A percentile compares a stretch with the other conserved stretches of the same genome.
These are phyloP conservation scores for Cirrhinus molitorella DNA, from an alignment of 2,797 vertebrate species.

Conservation along the genomic window DNA sequence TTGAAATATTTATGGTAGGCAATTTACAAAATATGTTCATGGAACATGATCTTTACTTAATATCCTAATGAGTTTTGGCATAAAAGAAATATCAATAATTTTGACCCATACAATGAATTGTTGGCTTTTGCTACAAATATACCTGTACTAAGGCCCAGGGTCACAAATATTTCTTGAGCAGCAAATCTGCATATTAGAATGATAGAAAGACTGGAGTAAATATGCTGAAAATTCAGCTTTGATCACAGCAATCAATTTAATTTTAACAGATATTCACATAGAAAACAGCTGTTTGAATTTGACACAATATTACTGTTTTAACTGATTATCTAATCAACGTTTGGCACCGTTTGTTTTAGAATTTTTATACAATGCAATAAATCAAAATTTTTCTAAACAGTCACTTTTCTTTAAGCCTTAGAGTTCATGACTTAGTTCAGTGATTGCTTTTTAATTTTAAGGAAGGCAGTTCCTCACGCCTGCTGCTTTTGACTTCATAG, in stretches of 20 bases:
- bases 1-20: no score
- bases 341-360: neutral
- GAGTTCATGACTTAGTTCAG: neutral
- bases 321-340: neutral
- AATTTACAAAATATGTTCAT: no score
- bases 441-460: neutral
- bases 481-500: constrained; percentile 5
- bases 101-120: no score
- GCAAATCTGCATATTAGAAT: no score
- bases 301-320: neutral
- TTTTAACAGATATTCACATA: neutral
- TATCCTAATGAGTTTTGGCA: no score
- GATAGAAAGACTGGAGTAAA: neutral
- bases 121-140: no score
- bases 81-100: no score
- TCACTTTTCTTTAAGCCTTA: neutral
- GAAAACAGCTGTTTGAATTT: neutral
- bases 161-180: no score
- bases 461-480: neutral
- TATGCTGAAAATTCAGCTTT: neutral
- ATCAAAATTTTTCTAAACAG: neutral
- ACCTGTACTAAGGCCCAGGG: no score
- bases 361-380: neutral
- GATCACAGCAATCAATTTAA: neutral
- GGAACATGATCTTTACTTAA: no score